Evolutionary conservation across 2,797 vertebrate genomes (phyloP).

Genomic region (Pterois miles): DNA sequence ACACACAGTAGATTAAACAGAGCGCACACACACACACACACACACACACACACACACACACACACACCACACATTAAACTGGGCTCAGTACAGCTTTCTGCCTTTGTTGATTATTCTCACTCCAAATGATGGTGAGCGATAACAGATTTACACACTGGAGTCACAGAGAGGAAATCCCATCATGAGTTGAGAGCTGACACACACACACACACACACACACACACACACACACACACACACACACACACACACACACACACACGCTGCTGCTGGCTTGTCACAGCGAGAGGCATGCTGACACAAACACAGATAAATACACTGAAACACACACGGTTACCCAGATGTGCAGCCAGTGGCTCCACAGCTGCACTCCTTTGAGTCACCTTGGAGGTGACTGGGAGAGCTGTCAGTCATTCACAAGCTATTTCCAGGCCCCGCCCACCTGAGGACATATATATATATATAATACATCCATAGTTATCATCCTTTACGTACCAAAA

Average conservation of each 20-base stretch:
- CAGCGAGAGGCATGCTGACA: slow-evolving; percentile 24
- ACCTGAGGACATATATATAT: slow-evolving; percentile 29
- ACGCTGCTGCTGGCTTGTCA: slow-evolving; percentile 41
- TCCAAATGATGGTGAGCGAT: slow-evolving; percentile 62
- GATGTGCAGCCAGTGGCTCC: slow-evolving; percentile 48
- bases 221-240: slow-evolving; percentile 5
- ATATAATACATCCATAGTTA: too few relatives aligned
- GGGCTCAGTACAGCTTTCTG: slow-evolving; percentile 31
- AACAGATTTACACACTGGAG: slow-evolving; percentile 51
- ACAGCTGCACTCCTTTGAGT: slow-evolving; percentile 47
- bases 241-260: not conserved
- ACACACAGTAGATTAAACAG: slow-evolving; percentile 14
- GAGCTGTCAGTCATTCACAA: slow-evolving; percentile 42
- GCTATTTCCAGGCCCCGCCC: slow-evolving; percentile 48
- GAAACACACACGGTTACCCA: slow-evolving; percentile 51
- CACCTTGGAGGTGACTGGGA: slow-evolving; percentile 30
- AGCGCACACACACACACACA: slow-evolving; percentile 5
- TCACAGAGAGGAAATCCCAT: slow-evolving; percentile 62
- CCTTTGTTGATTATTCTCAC: slow-evolving; percentile 57
- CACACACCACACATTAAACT: slow-evolving; percentile 1
- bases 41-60: slow-evolving; percentile 6
- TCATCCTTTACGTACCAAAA: too few relatives aligned
- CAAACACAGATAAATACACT: slow-evolving; percentile 9
- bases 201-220: slow-evolving; percentile 32
- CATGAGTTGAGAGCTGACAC: slow-evolving; percentile 49